Evolutionary conservation across 2,888 invertebrate species (phyloP).

Genomic region (Thumatha senex): DNA sequence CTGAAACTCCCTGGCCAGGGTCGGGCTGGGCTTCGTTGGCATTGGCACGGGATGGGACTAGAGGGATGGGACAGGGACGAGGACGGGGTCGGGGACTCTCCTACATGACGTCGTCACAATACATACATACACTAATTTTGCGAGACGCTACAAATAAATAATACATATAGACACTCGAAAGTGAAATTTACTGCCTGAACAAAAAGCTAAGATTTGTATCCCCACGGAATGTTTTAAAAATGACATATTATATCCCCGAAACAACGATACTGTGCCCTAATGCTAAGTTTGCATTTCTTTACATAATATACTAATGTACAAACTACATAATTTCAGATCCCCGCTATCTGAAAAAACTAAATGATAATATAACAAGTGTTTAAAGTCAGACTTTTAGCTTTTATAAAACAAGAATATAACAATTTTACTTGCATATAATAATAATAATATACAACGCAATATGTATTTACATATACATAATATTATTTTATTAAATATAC

Average conservation of each 20-base stretch:
- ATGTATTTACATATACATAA: slow-evolving; percentile 82
- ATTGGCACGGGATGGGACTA: slow-evolving; percentile 78
- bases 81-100: slow-evolving; percentile 50
- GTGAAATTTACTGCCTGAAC: slow-evolving; percentile 45
- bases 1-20: slow-evolving; percentile 36
- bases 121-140: slow-evolving; percentile 31
- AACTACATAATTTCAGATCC: slow-evolving; percentile 72
- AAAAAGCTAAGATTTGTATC: slow-evolving; percentile 61
- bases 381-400: slow-evolving; percentile 82
- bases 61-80: slow-evolving; percentile 71
- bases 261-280: slow-evolving; percentile 59
- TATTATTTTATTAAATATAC: slow-evolving; percentile 74
- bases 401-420: slow-evolving; percentile 74
- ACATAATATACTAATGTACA: slow-evolving; percentile 61
- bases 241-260: slow-evolving; percentile 64
- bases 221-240: slow-evolving; percentile 75
- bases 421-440: slow-evolving; percentile 76
- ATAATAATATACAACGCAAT: slow-evolving; percentile 77
- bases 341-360: slow-evolving; percentile 67
- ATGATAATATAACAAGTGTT: slow-evolving; percentile 75
- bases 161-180: slow-evolving; percentile 31
- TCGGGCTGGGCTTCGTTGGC: slow-evolving; percentile 72
- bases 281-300: slow-evolving; percentile 58
- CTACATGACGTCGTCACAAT: slow-evolving; percentile 37
- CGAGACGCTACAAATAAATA: slow-evolving; percentile 33